Percentiles rank a stretch among this genome's conserved stretches.
Conservation (phyloP, 2,797 vertebrate species). For the Poeciliopsis gracilis region DNA sequence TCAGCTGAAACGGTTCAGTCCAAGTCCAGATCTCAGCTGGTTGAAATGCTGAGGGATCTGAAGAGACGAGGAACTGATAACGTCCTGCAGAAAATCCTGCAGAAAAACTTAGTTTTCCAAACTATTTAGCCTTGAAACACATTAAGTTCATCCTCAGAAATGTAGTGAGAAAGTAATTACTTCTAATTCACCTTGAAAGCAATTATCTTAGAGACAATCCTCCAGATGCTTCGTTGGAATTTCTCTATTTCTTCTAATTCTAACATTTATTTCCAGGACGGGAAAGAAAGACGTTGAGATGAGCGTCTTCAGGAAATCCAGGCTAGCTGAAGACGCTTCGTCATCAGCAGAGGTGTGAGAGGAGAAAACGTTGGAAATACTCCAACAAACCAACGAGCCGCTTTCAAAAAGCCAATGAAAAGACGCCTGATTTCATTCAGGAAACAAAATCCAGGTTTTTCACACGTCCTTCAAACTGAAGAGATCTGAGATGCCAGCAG, state of each 20-base stretch:
- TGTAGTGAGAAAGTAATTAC: neutral
- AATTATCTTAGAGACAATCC: neutral
- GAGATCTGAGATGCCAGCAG: neutral
- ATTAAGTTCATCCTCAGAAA: neutral
- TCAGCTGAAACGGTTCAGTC: neutral
- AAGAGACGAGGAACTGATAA: neutral
- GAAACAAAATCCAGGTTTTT: neutral
- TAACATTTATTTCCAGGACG: neutral
- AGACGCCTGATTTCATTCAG: constrained; percentile 4
- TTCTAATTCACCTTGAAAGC: neutral
- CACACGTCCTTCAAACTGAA: neutral
- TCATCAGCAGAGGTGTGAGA: no score
- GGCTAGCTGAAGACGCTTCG: neutral
- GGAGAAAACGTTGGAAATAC: neutral
- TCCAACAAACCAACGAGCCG: neutral
- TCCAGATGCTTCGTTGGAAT: neutral
- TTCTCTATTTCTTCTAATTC: no score
- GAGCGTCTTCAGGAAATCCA: neutral
- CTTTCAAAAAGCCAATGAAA: neutral
- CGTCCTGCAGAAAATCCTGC: neutral
- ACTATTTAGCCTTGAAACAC: neutral
- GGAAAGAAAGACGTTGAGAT: neutral
- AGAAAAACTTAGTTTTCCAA: neutral
- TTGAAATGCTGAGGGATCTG: neutral
- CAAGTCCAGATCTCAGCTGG: neutral